A percentile compares a stretch with the other conserved stretches of the same genome.
phyloP scores from a whole-genome alignment of 2,113 vertebrate genomes.

The Varanus komodoensis region DNA sequence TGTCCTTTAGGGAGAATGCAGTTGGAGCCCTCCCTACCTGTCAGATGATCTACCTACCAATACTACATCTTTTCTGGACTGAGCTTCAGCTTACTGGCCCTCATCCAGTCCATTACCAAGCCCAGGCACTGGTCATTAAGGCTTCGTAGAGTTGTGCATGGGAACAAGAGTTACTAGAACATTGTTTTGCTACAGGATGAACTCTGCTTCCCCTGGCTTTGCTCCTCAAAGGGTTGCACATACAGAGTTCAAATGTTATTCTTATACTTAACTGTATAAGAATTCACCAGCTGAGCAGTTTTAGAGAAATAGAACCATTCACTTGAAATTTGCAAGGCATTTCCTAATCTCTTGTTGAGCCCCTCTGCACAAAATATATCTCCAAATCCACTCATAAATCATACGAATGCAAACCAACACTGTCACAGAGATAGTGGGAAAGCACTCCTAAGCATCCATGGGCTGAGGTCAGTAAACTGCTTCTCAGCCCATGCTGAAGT shows the following conservation, averaged over 20 bases:
- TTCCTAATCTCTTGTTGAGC: too few species aligned
- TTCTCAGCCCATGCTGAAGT: background rate
- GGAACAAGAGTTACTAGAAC: background rate
- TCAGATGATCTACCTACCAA: too few species aligned
- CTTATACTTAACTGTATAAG: background rate
- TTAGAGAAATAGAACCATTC: background rate
- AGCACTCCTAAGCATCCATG: background rate
- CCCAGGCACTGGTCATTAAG: background rate
- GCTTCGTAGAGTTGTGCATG: background rate
- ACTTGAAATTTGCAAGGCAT: background rate
- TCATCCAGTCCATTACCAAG: too few species aligned
- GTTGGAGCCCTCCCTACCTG: too few species aligned
- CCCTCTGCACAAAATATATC: background rate
- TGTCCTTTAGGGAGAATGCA: too few species aligned
- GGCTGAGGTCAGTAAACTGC: background rate
- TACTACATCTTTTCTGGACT: too few species aligned
- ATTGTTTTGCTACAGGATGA: background rate
- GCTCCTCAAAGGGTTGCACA: background rate
- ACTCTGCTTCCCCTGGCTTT: background rate
- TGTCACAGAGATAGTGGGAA: rapidly evolving
- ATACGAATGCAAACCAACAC: rapidly evolving
- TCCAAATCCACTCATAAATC: background rate
- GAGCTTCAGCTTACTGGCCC: too few species aligned
- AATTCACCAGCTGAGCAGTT: background rate
- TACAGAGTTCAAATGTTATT: background rate